Evolutionary conservation across 2,888 invertebrate species (phyloP), one percentile per base, ranked within the genome.

Genomic region (Nebria brevicollis): DNA sequence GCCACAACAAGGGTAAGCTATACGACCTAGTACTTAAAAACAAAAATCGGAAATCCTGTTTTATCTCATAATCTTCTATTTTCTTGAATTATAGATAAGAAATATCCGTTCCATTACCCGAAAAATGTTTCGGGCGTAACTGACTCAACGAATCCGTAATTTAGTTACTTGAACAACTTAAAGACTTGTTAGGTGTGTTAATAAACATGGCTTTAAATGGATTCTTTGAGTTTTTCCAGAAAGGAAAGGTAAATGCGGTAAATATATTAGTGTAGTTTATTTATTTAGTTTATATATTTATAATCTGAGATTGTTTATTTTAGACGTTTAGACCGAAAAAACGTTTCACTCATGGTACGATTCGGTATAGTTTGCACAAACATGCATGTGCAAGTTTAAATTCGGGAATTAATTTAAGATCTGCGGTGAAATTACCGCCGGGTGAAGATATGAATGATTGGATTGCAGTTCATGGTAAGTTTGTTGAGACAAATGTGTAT

Each of bases 271-370:
- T 4, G 15, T 34, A 25, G 5, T 26, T 34, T 15, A 5, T 26
- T 70, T 70, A 5, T 26, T 20, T 70, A 26, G 25, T 1, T 70
- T 11, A 5, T 70, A 70, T 1, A 11, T 80, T 77, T 65, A 64
- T 82, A 77, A 72, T 70, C 20, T 15, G 54, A 64, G 72, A 41
- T 78, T 65, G 43, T 75, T 81, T 81, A 11, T 89, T 90, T 34
- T 85, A 97, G 97, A 97, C 97, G 34, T 97, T 97, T 89, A 91
- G 95, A 82, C 97, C 97, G 6, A 96, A 95, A 89, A 97, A 97
- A 88, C 93, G 94, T 84, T 96, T 97, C 89, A 94, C 95, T 75
- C 95, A 95, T 77, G 97, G 97, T 4, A 97, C 97, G 7, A 91
- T 97, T 84, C 91, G 96, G 73, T 96, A 96, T 88, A 95, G 96